Conservation (phyloP, 2,888 invertebrate species). For the Stictocephala bisonia region DNA sequence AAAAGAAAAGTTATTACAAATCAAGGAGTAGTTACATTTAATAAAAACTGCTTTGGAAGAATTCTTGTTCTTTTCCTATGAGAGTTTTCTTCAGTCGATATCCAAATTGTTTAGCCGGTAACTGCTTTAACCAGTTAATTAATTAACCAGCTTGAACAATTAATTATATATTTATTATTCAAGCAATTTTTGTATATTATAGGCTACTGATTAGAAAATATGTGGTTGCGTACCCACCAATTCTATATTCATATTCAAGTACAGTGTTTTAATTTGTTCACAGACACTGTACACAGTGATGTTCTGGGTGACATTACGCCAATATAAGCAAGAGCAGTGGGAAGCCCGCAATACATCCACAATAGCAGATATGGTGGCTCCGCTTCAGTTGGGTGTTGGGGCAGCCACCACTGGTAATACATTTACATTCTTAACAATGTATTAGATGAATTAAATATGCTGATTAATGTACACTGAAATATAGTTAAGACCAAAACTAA, state of each 20-base stretch:
- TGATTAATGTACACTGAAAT: no score
- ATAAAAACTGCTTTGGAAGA: no score
- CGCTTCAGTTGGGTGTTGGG: slow-evolving; percentile 80
- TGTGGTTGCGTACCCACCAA: no score
- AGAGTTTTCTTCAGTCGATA: no score
- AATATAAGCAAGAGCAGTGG: slow-evolving; percentile 84
- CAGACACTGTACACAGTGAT: slow-evolving; percentile 87
- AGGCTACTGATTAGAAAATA: not conserved
- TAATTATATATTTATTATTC: not conserved
- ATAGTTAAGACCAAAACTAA: no score
- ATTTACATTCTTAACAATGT: no score
- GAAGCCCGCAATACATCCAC: slow-evolving; percentile 74
- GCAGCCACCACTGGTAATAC: slow-evolving; percentile 70
- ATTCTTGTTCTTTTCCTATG: no score
- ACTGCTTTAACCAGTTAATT: not conserved
- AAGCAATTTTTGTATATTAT: not conserved
- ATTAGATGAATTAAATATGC: no score
- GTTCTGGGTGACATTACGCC: slow-evolving; percentile 96
- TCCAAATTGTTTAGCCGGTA: no score
- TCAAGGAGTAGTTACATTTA: no score
- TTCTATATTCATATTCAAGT: not conserved
- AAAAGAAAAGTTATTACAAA: no score
- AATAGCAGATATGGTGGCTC: slow-evolving; percentile 82
- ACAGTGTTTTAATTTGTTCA: slow-evolving; percentile 43
- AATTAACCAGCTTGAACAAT: not conserved